Evolutionary conservation across 2,797 vertebrate genomes (phyloP).

Genomic region (Xiphorhynchus erythropygius): DNA sequence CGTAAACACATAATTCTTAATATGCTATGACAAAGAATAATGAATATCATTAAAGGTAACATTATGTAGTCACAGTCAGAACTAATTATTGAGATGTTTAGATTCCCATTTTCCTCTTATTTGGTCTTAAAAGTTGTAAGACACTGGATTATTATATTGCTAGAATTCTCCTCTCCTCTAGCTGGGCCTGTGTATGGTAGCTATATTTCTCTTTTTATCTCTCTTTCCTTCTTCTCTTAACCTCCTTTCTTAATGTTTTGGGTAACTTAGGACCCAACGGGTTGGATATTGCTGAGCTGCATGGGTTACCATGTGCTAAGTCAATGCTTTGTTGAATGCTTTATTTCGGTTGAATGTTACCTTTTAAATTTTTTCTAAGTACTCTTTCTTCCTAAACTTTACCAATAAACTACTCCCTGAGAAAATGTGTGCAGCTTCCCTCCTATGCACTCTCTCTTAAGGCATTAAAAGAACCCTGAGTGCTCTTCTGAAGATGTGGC

Average conservation of each 20-base stretch:
- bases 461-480: neutral
- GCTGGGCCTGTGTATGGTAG: neutral
- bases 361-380: neutral
- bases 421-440: neutral
- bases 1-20: neutral
- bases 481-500: neutral
- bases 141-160: neutral
- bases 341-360: neutral
- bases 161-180: neutral
- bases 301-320: neutral
- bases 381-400: neutral
- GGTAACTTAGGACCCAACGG: neutral
- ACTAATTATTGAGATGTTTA: neutral
- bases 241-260: neutral
- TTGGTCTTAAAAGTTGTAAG: neutral
- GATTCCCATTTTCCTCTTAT: neutral
- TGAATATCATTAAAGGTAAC: neutral
- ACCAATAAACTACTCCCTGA: neutral
- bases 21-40: neutral
- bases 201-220: neutral
- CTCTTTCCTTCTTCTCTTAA: neutral
- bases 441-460: neutral
- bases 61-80: neutral
- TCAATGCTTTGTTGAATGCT: neutral
- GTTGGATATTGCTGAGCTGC: neutral